phyloP scores from a whole-genome alignment of 2,113 vertebrate species.

The Perccottus glenii region DNA sequence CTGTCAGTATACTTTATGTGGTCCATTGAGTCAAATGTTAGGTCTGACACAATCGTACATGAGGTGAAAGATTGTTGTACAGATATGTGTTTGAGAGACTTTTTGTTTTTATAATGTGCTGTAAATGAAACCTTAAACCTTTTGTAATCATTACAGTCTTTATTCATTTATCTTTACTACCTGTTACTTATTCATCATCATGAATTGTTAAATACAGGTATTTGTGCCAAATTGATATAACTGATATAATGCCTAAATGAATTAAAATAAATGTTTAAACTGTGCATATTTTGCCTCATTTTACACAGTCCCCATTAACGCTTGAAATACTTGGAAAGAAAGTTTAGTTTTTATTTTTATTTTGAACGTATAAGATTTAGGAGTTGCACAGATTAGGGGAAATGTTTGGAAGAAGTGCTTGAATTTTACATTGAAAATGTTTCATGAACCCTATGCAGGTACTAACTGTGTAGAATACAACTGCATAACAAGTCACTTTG shows the following conservation, averaged over 20 bases:
- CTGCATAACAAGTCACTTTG: conserved; percentile 15
- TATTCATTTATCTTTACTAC: neutral
- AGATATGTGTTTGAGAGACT: neutral
- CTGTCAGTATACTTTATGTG: neutral
- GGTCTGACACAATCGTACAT: neutral
- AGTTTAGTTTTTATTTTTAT: too few species aligned
- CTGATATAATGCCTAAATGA: too few species aligned
- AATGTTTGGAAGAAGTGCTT: too few species aligned
- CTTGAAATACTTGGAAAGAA: too few species aligned
- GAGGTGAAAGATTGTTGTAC: neutral
- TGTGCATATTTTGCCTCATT: too few species aligned
- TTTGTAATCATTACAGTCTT: conserved; percentile 8
- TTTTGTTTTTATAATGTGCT: conserved; percentile 8
- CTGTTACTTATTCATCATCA: neutral
- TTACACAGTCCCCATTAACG: too few species aligned
- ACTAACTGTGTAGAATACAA: neutral
- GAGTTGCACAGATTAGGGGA: too few species aligned
- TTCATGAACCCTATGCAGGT: too few species aligned
- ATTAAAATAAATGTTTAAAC: too few species aligned
- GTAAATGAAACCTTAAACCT: neutral
- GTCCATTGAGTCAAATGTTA: neutral
- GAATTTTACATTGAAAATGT: too few species aligned
- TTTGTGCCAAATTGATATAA: neutral
- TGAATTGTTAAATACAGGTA: neutral
- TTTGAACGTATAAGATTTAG: neutral